Percentiles rank a stretch among this genome's conserved stretches.
Evolutionary conservation across 2,797 vertebrate genomes (phyloP).

Genomic region (Danionella dracula): DNA sequence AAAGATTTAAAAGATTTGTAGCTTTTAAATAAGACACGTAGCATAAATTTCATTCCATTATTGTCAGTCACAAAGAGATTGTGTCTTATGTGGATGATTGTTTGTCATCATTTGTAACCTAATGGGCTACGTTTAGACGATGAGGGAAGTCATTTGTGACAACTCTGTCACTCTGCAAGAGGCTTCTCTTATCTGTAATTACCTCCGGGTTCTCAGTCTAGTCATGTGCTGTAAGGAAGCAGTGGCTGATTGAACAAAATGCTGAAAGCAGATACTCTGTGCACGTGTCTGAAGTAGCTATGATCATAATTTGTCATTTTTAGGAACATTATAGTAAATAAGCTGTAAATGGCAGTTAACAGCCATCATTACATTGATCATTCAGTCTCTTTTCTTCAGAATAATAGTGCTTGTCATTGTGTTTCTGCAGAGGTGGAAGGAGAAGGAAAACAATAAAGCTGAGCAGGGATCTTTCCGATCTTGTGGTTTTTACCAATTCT

Average conservation of each 20-base stretch:
- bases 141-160: neutral
- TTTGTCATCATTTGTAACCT: neutral
- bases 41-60: neutral
- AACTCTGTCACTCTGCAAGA: neutral
- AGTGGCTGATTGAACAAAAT: neutral
- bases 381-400: too few relatives aligned
- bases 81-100: neutral
- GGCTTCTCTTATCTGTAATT: neutral
- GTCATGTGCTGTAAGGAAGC: slow-evolving; percentile 1
- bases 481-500: slow-evolving; percentile 94
- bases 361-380: too few relatives aligned
- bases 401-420: neutral
- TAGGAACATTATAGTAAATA: too few relatives aligned
- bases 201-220: neutral
- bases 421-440: slow-evolving; percentile 68
- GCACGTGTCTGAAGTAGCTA: slow-evolving; percentile 26
- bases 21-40: too few relatives aligned
- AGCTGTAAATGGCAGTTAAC: too few relatives aligned
- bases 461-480: slow-evolving; percentile 89
- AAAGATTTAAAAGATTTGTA: too few relatives aligned
- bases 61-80: neutral
- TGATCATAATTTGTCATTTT: too few relatives aligned
- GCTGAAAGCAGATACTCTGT: neutral
- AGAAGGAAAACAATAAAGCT: slow-evolving; percentile 94
- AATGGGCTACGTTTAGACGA: slow-evolving; percentile 4